Base-by-base conservation (phyloP, 2,797 vertebrate genomes). In the Leuciscus waleckii region DNA sequence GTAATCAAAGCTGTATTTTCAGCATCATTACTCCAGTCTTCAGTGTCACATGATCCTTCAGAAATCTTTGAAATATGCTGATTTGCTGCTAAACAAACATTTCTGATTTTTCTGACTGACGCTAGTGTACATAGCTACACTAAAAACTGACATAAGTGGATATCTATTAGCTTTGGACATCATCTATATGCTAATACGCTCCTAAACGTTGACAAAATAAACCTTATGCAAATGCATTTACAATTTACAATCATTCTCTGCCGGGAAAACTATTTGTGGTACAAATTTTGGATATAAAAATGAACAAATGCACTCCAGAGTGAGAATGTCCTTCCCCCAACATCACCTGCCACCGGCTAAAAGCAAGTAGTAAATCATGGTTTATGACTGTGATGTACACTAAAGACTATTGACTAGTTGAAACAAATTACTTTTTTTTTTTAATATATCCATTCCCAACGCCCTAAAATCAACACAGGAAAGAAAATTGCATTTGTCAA, bases 401-500 rank as follows among this genome's bases (percentile, higher is more conserved):
- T 5, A 58, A 78, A 78, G 37, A 23, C 8, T n/a, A 58, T 23
- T 41, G 75, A 77, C 75, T 43, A 39, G 14, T 43, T 61, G 3
- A 78, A 43, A 78, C 56, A 78, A 78, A 78, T 78, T 37, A 41
- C 14, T 26, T 0, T 1, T 23, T 21, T 35, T 32, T 21, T 51
- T 51, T 26, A 11, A 3, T 43, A 32, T 21, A 11, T 9, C 46
- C 17, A 26, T 39, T 76, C n/a, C 7, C 23, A 39, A 43, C 56
- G 0, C 16, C 37, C 37, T 26, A 63, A 61, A 56, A 43, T 43
- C n/a, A 78, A 77, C 75, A 61, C 35, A 26, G 35, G 14, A 39
- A 17, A 77, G 54, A 61, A 58, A 61, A 78, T 61, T 29, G 54
- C 76, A 78, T 61, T 41, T 78, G 76, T 61, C 76, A 78, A n/a